Conservation (phyloP, 2,888 invertebrate species). For the Nebria brevicollis region DNA sequence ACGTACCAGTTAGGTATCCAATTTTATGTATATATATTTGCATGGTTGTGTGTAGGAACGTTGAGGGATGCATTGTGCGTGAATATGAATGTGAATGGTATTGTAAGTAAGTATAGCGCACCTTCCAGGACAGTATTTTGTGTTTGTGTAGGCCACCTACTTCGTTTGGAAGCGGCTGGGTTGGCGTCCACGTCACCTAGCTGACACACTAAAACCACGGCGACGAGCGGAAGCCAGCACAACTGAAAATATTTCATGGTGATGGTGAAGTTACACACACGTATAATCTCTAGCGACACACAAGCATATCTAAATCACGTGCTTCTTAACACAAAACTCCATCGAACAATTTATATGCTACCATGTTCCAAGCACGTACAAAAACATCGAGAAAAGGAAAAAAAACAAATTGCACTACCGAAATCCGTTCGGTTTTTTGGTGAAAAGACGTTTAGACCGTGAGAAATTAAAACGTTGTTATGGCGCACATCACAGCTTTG, state of each 20-base stretch:
- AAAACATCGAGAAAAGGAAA: not conserved
- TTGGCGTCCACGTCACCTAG: constrained; percentile 12
- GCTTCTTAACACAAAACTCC: constrained; percentile 15
- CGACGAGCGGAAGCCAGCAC: not conserved
- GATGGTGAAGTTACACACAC: constrained; percentile 12
- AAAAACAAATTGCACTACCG: not conserved
- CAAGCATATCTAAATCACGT: constrained; percentile 26
- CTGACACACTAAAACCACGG: constrained; percentile 17
- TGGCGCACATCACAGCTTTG: constrained; percentile 12
- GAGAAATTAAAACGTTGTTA: constrained; percentile 14
- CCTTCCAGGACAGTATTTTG: constrained; percentile 11
- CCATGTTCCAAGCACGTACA: not conserved
- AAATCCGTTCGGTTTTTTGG: not conserved
- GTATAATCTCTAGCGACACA: constrained; percentile 22
- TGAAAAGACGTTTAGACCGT: not conserved
- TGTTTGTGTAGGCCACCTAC: constrained; percentile 27
- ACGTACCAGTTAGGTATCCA: too few species aligned
- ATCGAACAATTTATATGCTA: not conserved
- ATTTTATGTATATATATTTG: too few species aligned
- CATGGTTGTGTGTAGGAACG: too few species aligned
- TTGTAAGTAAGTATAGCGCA: not conserved
- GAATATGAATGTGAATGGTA: not conserved
- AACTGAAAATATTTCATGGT: not conserved
- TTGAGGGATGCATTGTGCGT: too few species aligned
- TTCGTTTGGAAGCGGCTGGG: constrained; percentile 36